Conservation (phyloP, 2,888 invertebrate genomes). For the Unio delphinus region DNA sequence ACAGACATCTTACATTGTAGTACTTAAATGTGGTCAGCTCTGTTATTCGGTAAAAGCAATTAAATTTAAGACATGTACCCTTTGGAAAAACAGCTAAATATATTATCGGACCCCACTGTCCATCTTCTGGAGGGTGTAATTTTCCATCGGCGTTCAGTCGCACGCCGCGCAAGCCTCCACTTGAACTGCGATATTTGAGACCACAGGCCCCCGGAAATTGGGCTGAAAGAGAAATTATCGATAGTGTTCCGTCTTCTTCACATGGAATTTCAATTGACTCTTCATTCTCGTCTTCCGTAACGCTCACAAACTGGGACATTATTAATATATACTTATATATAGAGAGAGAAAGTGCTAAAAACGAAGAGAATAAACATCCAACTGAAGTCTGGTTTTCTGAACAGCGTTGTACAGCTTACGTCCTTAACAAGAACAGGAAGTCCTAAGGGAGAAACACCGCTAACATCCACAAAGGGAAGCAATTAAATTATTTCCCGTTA, state of each 20-base stretch:
- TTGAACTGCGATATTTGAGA: conserved; percentile 93
- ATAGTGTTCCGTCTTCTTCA: conserved; percentile 91
- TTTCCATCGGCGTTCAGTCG: conserved; percentile 88
- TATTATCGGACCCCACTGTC: conserved; percentile 81
- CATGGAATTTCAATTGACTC: conserved; percentile 96
- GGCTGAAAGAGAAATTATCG: conserved; percentile 92
- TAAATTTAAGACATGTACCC: conserved; percentile 30
- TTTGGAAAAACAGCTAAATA: conserved; percentile 80
- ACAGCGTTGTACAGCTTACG: too few species aligned
- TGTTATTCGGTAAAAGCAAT: too few species aligned
- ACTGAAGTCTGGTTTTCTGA: too few species aligned
- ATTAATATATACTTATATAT: conserved; percentile 19
- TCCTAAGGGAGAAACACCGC: too few species aligned
- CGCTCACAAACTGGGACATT: conserved; percentile 81
- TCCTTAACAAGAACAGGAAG: too few species aligned
- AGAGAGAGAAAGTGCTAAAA: too few species aligned
- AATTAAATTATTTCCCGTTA: too few species aligned
- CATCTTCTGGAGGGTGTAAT: conserved; percentile 84
- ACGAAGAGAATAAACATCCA: too few species aligned
- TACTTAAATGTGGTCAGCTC: too few species aligned
- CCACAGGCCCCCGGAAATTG: conserved; percentile 98
- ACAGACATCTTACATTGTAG: too few species aligned
- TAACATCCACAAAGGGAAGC: too few species aligned
- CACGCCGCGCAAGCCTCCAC: conserved; percentile 66
- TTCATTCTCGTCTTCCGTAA: conserved; percentile 92